These are phyloP conservation scores for Ceyx melanurus DNA, from an alignment of 2,113 vertebrate species.

Conservation along the genomic window DNA sequence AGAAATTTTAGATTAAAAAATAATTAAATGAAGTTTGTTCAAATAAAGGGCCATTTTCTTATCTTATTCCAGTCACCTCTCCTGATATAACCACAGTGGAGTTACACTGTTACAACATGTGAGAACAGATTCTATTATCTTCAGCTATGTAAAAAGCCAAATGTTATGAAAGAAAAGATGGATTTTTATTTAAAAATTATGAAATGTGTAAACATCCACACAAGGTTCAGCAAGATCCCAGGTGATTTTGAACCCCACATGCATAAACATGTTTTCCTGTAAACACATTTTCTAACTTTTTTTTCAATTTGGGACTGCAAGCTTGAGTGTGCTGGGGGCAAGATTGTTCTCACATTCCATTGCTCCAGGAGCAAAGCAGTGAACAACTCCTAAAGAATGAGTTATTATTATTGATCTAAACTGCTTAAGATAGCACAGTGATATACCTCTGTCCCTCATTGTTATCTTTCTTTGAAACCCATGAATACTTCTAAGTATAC, in stretches of 20 bases:
- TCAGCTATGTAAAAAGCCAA: not conserved
- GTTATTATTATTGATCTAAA: not conserved
- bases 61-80: not conserved
- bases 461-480: not conserved
- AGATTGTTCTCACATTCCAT: not conserved
- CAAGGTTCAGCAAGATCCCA: not conserved
- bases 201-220: not conserved
- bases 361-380: not conserved
- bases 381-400: not conserved
- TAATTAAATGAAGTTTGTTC: not conserved
- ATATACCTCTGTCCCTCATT: not conserved
- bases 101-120: not conserved
- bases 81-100: not conserved
- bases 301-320: not conserved
- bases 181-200: not conserved
- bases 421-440: not conserved
- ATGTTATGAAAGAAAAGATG: not conserved
- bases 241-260: not conserved
- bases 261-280: not conserved
- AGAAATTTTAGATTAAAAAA: not conserved
- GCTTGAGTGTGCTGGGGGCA: not conserved
- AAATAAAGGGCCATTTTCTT: not conserved
- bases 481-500: not conserved
- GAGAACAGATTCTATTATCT: not conserved
- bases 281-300: not conserved